Percentiles rank a stretch among this genome's conserved stretches.
Conservation (phyloP, 2,113 vertebrate genomes). For the Propithecus coquereli region DNA sequence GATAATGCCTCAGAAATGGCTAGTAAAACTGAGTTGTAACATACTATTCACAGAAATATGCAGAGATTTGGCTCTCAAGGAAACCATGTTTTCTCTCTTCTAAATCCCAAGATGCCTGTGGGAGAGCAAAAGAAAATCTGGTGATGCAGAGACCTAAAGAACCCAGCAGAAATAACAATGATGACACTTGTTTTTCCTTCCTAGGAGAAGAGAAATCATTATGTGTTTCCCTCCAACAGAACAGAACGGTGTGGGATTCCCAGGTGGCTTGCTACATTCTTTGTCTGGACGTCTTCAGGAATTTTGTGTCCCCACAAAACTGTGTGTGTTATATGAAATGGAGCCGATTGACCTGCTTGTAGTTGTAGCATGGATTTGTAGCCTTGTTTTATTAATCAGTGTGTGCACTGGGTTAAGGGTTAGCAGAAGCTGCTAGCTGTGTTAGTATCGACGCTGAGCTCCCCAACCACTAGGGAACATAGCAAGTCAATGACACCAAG, state of each 20-base stretch:
- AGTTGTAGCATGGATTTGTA: conserved; percentile 34
- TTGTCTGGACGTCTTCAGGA: neutral
- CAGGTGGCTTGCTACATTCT: neutral
- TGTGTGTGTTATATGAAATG: conserved; percentile 61
- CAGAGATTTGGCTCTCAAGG: conserved; percentile 69
- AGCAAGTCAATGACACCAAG: neutral
- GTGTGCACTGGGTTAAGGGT: conserved; percentile 64
- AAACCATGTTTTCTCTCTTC: conserved; percentile 70
- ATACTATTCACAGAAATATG: conserved; percentile 44
- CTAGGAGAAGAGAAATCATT: neutral
- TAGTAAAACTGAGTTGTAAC: conserved; percentile 55
- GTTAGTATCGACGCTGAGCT: conserved; percentile 65
- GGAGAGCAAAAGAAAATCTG: conserved; percentile 63
- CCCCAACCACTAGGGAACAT: conserved; percentile 58
- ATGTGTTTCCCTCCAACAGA: neutral
- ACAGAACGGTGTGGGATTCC: neutral
- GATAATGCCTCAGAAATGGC: conserved; percentile 51
- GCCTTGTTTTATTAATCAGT: conserved; percentile 77
- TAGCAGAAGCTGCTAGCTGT: conserved; percentile 64
- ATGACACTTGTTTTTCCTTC: neutral
- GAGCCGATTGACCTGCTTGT: conserved; percentile 54
- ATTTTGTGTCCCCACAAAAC: neutral
- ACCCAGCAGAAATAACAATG: conserved; percentile 31
- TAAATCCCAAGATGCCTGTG: conserved; percentile 69
- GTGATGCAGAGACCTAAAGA: neutral